Evolutionary conservation across 2,113 vertebrate genomes (phyloP), one percentile per base, ranked within the genome.

Genomic region (Lamprotornis superbus): DNA sequence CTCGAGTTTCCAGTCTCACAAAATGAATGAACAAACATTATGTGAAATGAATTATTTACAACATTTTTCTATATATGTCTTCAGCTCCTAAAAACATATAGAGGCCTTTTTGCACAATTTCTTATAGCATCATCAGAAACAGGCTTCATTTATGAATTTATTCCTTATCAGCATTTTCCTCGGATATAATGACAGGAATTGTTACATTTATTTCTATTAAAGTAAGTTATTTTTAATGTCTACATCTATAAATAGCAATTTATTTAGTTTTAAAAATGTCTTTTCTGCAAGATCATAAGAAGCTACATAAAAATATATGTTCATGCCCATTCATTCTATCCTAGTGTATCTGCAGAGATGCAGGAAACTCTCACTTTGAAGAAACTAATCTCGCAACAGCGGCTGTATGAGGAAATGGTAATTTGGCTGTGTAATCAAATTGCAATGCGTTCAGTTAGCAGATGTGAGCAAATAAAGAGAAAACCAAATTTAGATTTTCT

Each of bases 381-480:
- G 92, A 97, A 95, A 96, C 68, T 94, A 82, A 94, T 92, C 79
- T 83, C 37, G 7, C 57, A 87, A 89, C 86, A 92, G 92, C 23
- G 82, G 30, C 93, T 95, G 44, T 91, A 83, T 79, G 89, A 94
- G 84, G 84, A 76, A 90, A 93, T 14, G 47, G 90, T 91, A 97
- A 97, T 98, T 97, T 97, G 95, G 86, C 96, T 97, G 73, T 94
- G 95, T 95, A 97, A 98, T 97, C 95, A 97, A 98, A 97, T 97
- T 90, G 95, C 81, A 97, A 96, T 97, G 96, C 61, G n/a, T 96
- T 98, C 94, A 93, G 93, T 94, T 94, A 97, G 91, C 98, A 98
- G 98, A 98, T 98, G 97, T 97, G 96, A 91, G 83, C 84, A 96
- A 97, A 98, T 98, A 97, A 97, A 97, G 87, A 95, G 82, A 83